Percentiles rank a stretch among this genome's conserved stretches.
Evolutionary conservation across 1,140 invertebrate species (phyloP).

Genomic region (Adelges cooleyi): DNA sequence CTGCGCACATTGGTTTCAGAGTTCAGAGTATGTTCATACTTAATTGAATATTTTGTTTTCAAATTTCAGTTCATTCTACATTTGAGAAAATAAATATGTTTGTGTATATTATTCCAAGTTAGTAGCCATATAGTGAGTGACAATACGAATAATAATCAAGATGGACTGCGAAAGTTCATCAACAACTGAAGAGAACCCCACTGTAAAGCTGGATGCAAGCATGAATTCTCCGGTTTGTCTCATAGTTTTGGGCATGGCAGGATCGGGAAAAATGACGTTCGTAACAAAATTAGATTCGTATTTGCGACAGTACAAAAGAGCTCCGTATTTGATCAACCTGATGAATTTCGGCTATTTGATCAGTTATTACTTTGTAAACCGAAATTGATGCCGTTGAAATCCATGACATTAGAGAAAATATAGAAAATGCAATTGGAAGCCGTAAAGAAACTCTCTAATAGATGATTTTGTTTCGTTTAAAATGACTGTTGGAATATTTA

Average conservation of each 20-base stretch:
- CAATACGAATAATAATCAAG: too few relatives aligned
- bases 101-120: too few relatives aligned
- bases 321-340: constrained; percentile 91
- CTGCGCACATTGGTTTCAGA: too few relatives aligned
- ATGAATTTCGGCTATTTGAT: too few relatives aligned
- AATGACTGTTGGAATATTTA: constrained; percentile 59
- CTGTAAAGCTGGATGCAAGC: too few relatives aligned
- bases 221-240: constrained; percentile 48
- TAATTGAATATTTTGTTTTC: too few relatives aligned
- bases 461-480: constrained; percentile 40
- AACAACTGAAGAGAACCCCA: too few relatives aligned
- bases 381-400: constrained; percentile 74
- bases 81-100: too few relatives aligned
- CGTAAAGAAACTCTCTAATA: constrained; percentile 49
- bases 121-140: too few relatives aligned
- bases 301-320: constrained; percentile 47
- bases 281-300: constrained; percentile 64
- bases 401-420: constrained; percentile 81
- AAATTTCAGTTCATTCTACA: too few relatives aligned
- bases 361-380: constrained; percentile 74
- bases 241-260: constrained; percentile 65
- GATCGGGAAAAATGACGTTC: constrained; percentile 71
- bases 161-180: too few relatives aligned
- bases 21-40: too few relatives aligned
- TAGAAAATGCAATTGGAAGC: constrained; percentile 89